Percentiles rank a stretch among this genome's conserved stretches.
These are phyloP conservation scores for Dreissena polymorpha DNA, from an alignment of 1,140 invertebrate species.

Conservation along the genomic window DNA sequence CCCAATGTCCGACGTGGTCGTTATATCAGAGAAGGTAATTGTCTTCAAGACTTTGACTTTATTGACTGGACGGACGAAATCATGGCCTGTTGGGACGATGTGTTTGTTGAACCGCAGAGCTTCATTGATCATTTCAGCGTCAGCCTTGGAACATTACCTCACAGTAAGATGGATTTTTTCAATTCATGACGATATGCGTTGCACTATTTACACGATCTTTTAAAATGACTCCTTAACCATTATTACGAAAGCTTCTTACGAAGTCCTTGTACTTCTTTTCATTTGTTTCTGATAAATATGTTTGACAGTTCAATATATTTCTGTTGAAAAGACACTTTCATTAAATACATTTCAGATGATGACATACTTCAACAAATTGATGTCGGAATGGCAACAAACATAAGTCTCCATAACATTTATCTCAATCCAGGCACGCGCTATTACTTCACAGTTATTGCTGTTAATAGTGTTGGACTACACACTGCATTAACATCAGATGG, in stretches of 20 bases:
- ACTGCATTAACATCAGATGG: constrained; percentile 53
- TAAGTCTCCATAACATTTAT: background rate
- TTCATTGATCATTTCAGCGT: constrained; percentile 32
- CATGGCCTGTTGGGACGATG: constrained; percentile 50
- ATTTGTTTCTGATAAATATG: background rate
- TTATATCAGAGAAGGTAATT: background rate
- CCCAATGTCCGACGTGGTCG: constrained; percentile 7
- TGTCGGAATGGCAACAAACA: constrained; percentile 28
- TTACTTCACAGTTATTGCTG: constrained; percentile 55
- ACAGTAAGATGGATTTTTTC: constrained; percentile 26
- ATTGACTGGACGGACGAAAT: constrained; percentile 20
- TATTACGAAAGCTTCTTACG: background rate
- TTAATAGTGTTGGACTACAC: constrained; percentile 49
- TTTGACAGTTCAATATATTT: constrained; percentile 1
- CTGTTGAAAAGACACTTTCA: background rate
- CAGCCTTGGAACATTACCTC: constrained; percentile 50
- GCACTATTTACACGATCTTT: background rate
- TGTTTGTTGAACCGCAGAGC: constrained; percentile 55
- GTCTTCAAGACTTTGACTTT: constrained; percentile 15
- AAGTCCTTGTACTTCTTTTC: background rate
- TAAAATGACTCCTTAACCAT: background rate
- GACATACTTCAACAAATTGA: constrained; percentile 26
- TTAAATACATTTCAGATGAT: constrained; percentile 38
- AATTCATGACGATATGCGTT: background rate
- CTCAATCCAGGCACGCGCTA: constrained; percentile 52